These are phyloP conservation scores for Mirounga angustirostris DNA, from an alignment of 2,113 vertebrate genomes.

Conservation along the genomic window DNA sequence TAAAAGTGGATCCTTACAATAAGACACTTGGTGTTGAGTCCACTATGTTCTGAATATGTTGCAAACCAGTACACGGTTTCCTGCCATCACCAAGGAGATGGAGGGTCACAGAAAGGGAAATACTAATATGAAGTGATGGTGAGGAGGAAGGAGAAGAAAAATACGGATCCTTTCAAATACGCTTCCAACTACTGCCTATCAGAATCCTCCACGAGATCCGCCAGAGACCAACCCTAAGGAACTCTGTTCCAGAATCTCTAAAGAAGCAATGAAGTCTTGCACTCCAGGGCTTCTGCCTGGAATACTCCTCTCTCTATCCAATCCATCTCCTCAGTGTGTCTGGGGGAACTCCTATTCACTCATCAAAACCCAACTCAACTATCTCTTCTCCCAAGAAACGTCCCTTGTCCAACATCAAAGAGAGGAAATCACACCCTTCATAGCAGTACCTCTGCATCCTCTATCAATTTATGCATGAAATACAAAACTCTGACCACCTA, in stretches of 20 bases:
- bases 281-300: background rate
- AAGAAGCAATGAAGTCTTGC: background rate
- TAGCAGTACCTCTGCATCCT: background rate
- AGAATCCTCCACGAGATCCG: too few relatives aligned
- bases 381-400: background rate
- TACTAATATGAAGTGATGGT: fast-evolving
- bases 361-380: background rate
- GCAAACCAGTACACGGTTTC: background rate
- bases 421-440: background rate
- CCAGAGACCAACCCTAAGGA: background rate
- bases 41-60: background rate
- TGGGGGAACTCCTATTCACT: background rate
- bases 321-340: background rate
- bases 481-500: background rate
- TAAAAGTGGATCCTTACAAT: conserved; percentile 6
- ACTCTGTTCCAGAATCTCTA: background rate
- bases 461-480: too few relatives aligned
- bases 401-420: background rate
- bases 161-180: background rate
- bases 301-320: background rate
- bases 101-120: background rate
- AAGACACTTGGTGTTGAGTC: background rate
- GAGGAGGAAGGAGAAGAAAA: background rate
- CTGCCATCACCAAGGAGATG: background rate
- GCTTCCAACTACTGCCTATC: too few relatives aligned